Percentiles rank a stretch among this genome's conserved stretches.
Evolutionary conservation across 2,113 vertebrate genomes (phyloP).

Genomic region (Rattus norvegicus): DNA sequence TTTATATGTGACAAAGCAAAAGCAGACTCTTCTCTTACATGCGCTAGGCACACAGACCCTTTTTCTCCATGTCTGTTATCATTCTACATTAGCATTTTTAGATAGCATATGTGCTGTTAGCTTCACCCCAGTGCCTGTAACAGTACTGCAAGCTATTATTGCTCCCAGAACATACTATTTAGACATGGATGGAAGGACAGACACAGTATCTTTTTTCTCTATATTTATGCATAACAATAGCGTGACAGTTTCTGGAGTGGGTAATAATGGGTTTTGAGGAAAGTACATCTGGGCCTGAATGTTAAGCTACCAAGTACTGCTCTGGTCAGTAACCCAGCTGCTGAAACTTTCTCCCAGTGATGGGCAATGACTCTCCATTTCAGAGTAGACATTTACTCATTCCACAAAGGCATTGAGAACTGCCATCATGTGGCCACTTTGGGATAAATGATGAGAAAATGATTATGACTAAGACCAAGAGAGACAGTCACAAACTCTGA

Average conservation of each 20-base stretch:
- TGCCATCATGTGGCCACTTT: neutral
- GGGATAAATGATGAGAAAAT: neutral
- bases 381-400: neutral
- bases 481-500: neutral
- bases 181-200: neutral
- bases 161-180: neutral
- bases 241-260: neutral
- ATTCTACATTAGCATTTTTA: neutral
- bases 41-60: neutral
- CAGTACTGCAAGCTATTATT: neutral
- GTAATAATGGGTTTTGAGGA: neutral
- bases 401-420: neutral
- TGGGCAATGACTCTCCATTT: neutral
- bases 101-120: neutral
- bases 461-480: neutral
- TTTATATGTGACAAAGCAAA: neutral
- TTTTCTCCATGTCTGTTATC: neutral
- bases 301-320: neutral
- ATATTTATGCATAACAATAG: neutral
- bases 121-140: neutral
- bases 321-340: neutral
- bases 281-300: neutral
- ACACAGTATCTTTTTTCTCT: neutral
- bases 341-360: neutral
- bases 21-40: neutral